Evolutionary conservation across 64 coral and sea anemone species (phyloP), one percentile per base, ranked within the genome.

Genomic region (Astreopora myriophthalma): DNA sequence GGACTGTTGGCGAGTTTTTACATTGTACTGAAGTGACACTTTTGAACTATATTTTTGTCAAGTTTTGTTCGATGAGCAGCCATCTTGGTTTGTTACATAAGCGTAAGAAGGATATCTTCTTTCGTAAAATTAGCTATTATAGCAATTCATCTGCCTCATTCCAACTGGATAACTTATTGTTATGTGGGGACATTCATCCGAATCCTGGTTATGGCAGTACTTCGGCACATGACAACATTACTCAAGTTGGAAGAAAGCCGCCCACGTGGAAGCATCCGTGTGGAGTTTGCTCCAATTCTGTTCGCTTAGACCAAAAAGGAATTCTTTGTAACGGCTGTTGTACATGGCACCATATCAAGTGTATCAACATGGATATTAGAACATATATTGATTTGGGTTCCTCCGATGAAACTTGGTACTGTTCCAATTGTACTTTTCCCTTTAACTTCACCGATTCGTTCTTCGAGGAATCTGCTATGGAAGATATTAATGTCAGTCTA

Each of bases 341-440:
- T 72, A 87, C 44, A 83, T 91, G 89, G 89, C 38, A 91, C 70
- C 89, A 91, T 32, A 61, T 82, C 30, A 79, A 83, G 48, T 91
- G 89, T 39, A 79, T 91, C 22, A 61, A 91, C 49, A 91, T 91
- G 89, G 46, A 89, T 76, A 48, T 31, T 66, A 73, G 44, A 74
- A 73, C 39, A 39, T 89, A 89, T 76, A 89, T 75, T 33, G 87
- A 29, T 14, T 46, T 89, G 36, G 75, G 87, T 71, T 75, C 71
- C 40, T 89, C 71, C 55, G 87, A 89, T 74, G 71, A 76, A 31
- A 71, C 75, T 62, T 89, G 87, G 87, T 89, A 76, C 73, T 89
- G 71, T 31, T 28, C 66, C 34, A 31, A 67, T 31, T 84, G 80
- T 66, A 84, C 70, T 25, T 49, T 72, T 89, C 86, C 86, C 30